Evolutionary conservation across 1,140 invertebrate genomes (phyloP).

Genomic region (Neodiprion lecontei): DNA sequence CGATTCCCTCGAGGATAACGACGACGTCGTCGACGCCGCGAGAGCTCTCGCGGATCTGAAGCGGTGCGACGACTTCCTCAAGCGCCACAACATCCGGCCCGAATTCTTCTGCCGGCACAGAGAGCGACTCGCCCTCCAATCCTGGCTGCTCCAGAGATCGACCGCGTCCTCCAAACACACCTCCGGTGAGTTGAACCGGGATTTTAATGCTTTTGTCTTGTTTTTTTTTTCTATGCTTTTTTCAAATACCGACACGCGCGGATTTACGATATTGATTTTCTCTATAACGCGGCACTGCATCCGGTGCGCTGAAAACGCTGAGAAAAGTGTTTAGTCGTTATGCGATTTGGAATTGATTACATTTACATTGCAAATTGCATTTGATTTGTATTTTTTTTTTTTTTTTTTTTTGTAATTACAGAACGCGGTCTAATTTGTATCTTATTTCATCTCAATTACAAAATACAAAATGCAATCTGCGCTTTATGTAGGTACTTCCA

Average conservation of each 20-base stretch:
- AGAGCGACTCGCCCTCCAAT: conserved; percentile 63
- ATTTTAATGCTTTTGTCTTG: background rate
- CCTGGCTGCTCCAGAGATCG: conserved; percentile 54
- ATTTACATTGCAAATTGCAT: no score
- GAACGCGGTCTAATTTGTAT: no score
- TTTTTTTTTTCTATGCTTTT: conserved; percentile 5
- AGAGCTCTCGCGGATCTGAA: conserved; percentile 64
- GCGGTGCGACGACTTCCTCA: conserved; percentile 70
- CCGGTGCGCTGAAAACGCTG: no score
- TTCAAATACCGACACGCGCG: conserved; percentile 6
- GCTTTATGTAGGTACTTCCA: no score
- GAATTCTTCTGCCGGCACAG: conserved; percentile 69
- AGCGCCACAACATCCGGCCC: conserved; percentile 68
- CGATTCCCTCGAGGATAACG: conserved; percentile 24
- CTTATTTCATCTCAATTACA: no score
- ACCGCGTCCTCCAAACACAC: conserved; percentile 39
- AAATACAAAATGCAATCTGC: no score
- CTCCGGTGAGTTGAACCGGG: conserved; percentile 41
- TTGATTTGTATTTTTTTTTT: no score
- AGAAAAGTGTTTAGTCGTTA: no score
- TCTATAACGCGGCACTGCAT: no score
- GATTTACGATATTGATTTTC: background rate
- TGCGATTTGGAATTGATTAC: no score
- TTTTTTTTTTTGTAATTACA: no score
- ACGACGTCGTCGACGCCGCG: conserved; percentile 56